A percentile compares a stretch with the other conserved stretches of the same genome.
Conservation (phyloP, 1,140 invertebrate genomes). For the Trichonephila clavata region DNA sequence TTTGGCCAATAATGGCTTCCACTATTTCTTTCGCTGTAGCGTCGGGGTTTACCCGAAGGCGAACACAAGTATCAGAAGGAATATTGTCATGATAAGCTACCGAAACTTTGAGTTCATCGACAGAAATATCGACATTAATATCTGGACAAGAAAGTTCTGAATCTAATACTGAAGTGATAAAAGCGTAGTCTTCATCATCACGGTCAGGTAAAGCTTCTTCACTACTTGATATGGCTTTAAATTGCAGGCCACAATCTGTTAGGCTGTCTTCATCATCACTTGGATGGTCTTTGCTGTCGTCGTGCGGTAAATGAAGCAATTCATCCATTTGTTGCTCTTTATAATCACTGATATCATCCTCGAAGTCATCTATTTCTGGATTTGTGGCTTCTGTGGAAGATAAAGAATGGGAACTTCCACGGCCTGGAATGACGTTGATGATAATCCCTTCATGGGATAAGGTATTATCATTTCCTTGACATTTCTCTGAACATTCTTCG, state of each 20-base stretch:
- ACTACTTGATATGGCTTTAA: constrained; percentile 57
- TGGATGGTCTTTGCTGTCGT: constrained; percentile 12
- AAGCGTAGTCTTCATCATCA: constrained; percentile 44
- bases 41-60: constrained; percentile 92
- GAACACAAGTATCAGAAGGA: constrained; percentile 93
- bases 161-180: constrained; percentile 33
- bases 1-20: constrained; percentile 94
- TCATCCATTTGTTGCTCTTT: constrained; percentile 64
- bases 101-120: constrained; percentile 86
- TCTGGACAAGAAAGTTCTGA: constrained; percentile 24
- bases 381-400: constrained; percentile 29
- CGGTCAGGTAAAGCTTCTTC: background rate
- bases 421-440: constrained; percentile 15
- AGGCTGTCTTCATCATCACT: constrained; percentile 74
- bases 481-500: constrained; percentile 10
- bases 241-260: constrained; percentile 65
- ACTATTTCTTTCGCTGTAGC: constrained; percentile 96
- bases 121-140: background rate
- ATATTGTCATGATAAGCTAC: constrained; percentile 96
- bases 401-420: background rate
- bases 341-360: constrained; percentile 62
- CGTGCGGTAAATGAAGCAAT: constrained; percentile 17
- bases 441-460: constrained; percentile 51
- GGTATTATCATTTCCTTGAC: background rate
- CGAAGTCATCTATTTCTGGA: constrained; percentile 58